A percentile compares a stretch with the other conserved stretches of the same genome.
These are phyloP conservation scores for Cyphomyrmex costatus DNA, from an alignment of 1,140 invertebrate genomes.

Conservation along the genomic window DNA sequence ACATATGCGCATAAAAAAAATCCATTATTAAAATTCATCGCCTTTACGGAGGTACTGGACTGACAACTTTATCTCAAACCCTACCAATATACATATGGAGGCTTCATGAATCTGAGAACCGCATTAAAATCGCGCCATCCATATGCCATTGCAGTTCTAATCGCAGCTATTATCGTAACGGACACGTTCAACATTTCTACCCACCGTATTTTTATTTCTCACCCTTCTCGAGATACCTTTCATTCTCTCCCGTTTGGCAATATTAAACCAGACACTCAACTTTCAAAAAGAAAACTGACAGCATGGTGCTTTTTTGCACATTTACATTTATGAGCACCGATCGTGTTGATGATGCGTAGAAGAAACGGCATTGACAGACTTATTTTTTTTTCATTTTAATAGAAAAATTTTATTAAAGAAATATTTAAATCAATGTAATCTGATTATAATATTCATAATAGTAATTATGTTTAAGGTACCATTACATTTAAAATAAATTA, in stretches of 20 bases:
- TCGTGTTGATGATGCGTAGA: background rate
- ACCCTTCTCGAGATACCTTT: background rate
- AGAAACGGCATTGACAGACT: background rate
- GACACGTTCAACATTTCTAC: conserved; percentile 39
- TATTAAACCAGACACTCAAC: conserved; percentile 28
- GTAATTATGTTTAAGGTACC: background rate
- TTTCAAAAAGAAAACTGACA: conserved; percentile 10
- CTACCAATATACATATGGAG: conserved; percentile 83
- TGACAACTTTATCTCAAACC: conserved; percentile 83
- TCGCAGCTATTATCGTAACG: conserved; percentile 73
- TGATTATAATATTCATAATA: background rate
- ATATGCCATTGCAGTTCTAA: conserved; percentile 81
- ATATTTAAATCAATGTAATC: background rate
- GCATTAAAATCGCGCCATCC: conserved; percentile 80
- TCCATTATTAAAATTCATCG: conserved; percentile 86
- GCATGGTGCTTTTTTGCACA: background rate
- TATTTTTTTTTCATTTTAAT: background rate
- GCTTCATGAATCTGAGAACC: conserved; percentile 74
- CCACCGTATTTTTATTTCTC: conserved; percentile 34
- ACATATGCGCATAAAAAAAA: conserved; percentile 86
- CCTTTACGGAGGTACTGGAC: conserved; percentile 78
- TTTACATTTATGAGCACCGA: conserved; percentile 15
- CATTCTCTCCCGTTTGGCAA: conserved; percentile 3
- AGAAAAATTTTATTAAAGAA: conserved; percentile 3
- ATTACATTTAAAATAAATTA: conserved; percentile 2